A percentile compares a stretch with the other conserved stretches of the same genome.
phyloP scores from a whole-genome alignment of 2,888 invertebrate genomes.

The Tetragonisca angustula region DNA sequence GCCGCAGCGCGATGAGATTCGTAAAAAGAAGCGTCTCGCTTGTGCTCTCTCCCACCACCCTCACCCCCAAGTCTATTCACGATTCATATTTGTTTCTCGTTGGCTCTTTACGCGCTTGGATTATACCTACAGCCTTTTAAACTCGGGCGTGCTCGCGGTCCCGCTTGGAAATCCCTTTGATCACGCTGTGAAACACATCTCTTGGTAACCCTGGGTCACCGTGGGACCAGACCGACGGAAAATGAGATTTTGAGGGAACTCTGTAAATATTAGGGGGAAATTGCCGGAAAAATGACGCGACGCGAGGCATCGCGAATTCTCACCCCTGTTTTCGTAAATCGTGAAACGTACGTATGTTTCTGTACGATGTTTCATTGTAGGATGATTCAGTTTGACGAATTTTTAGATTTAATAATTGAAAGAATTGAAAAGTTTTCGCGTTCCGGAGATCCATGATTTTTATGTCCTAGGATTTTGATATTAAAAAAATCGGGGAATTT shows the following conservation, averaged over 20 bases:
- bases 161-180: slow-evolving; percentile 15
- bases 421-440: background rate
- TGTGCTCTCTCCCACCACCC: background rate
- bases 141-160: background rate
- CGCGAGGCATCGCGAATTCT: background rate
- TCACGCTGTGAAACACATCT: slow-evolving; percentile 5
- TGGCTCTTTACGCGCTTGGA: background rate
- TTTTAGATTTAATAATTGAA: background rate
- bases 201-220: background rate
- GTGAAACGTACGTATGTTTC: too few relatives aligned
- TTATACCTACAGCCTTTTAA: background rate
- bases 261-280: too few relatives aligned
- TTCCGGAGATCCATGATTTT: too few relatives aligned
- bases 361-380: too few relatives aligned
- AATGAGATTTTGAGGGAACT: background rate
- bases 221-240: background rate
- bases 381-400: background rate
- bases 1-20: slow-evolving; percentile 39
- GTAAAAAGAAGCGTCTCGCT: slow-evolving; percentile 54
- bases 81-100: background rate
- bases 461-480: too few relatives aligned
- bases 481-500: background rate
- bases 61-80: background rate
- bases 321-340: background rate
- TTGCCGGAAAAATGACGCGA: too few relatives aligned